phyloP scores from a whole-genome alignment of 2,888 invertebrate species.

The Cartodere bifasciata region DNA sequence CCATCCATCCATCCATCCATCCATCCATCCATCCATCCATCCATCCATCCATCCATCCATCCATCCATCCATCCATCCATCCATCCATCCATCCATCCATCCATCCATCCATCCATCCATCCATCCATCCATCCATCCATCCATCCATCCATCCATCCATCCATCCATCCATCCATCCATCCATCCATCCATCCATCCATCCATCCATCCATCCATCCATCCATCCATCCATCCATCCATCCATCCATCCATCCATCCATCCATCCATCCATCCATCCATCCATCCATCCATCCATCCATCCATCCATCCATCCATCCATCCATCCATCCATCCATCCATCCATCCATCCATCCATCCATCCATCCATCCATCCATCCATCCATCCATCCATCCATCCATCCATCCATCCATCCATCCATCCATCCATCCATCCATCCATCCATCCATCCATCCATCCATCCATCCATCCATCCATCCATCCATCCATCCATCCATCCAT shows the following conservation, averaged over 20 bases:
- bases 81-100: conserved; percentile 8
- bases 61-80: conserved; percentile 8
- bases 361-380: conserved; percentile 8
- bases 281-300: conserved; percentile 8
- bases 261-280: conserved; percentile 8
- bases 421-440: too few relatives aligned
- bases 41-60: conserved; percentile 8
- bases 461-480: too few relatives aligned
- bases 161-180: conserved; percentile 8
- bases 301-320: conserved; percentile 8
- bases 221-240: conserved; percentile 8
- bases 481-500: too few relatives aligned
- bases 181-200: conserved; percentile 8
- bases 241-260: conserved; percentile 8
- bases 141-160: conserved; percentile 8
- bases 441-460: too few relatives aligned
- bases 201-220: conserved; percentile 8
- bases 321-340: conserved; percentile 8
- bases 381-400: too few relatives aligned
- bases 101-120: conserved; percentile 8
- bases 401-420: too few relatives aligned
- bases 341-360: conserved; percentile 8
- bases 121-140: conserved; percentile 8
- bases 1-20: conserved; percentile 8
- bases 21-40: conserved; percentile 8